A percentile compares a stretch with the other conserved stretches of the same genome.
Evolutionary conservation across 2,888 invertebrate genomes (phyloP).

Genomic region (Agrotis clavis): DNA sequence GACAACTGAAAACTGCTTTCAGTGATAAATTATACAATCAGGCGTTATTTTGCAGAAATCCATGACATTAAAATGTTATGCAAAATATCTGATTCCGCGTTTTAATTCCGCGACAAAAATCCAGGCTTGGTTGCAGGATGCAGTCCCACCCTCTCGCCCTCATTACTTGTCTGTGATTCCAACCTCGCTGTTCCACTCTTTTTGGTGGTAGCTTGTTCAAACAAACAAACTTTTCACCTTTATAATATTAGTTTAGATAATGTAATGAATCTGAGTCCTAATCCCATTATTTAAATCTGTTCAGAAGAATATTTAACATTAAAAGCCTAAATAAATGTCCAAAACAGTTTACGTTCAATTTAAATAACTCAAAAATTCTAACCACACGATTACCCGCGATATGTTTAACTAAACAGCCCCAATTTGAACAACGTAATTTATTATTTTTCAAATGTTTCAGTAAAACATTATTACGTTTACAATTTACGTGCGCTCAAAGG

Average conservation of each 20-base stretch:
- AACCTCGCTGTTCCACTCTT: too few species aligned
- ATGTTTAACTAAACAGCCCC: conserved; percentile 47
- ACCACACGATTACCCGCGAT: conserved; percentile 35
- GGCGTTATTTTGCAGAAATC: too few species aligned
- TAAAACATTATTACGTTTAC: conserved; percentile 58
- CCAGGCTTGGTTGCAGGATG: too few species aligned
- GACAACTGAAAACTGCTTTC: too few species aligned
- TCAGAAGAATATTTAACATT: background rate
- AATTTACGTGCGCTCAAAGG: conserved; percentile 57
- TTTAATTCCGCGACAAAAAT: too few species aligned
- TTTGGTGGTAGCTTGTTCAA: background rate
- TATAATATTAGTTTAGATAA: background rate
- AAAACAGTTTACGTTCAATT: background rate
- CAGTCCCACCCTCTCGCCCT: too few species aligned
- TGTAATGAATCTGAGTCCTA: too few species aligned
- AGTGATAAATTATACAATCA: too few species aligned
- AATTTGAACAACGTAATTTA: conserved; percentile 56
- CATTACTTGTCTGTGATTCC: too few species aligned
- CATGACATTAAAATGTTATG: too few species aligned
- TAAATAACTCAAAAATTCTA: conserved; percentile 6
- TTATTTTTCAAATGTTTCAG: conserved; percentile 61
- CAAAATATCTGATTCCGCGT: too few species aligned
- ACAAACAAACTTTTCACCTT: background rate
- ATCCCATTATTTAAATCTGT: too few species aligned
- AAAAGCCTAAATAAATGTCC: background rate